These are phyloP conservation scores for Gallinago jamesoni DNA, from an alignment of 2,113 vertebrate species.

Conservation along the genomic window DNA sequence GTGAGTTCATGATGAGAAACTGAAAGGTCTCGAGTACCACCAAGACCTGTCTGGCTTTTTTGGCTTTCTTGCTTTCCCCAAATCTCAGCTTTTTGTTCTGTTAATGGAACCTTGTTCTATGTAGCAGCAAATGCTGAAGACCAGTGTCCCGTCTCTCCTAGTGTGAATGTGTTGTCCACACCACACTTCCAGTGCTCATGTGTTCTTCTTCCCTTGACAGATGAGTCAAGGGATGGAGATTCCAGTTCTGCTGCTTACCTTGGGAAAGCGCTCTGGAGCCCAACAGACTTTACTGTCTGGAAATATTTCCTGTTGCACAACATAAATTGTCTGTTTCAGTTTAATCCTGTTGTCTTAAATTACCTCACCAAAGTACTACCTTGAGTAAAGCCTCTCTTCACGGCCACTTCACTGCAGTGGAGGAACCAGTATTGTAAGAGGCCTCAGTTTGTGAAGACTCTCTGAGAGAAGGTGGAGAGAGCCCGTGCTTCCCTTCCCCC, in stretches of 20 bases:
- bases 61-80: not conserved
- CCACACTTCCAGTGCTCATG: not conserved
- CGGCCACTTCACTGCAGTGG: not conserved
- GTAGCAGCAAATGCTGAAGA: not conserved
- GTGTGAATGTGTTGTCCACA: rapidly evolving
- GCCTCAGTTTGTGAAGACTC: not conserved
- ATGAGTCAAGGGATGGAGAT: constrained; percentile 15
- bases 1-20: not conserved
- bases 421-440: not conserved
- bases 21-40: not conserved
- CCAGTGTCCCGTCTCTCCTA: not conserved
- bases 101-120: not conserved
- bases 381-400: not conserved
- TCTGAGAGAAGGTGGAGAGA: not conserved
- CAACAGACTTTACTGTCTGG: constrained; percentile 41
- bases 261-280: constrained; percentile 28
- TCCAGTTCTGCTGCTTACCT: constrained; percentile 55
- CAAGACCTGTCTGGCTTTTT: not conserved
- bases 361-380: constrained; percentile 27
- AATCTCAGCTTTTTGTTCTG: not conserved
- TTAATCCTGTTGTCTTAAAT: constrained; percentile 56
- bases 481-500: not conserved
- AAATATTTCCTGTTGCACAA: constrained; percentile 67
- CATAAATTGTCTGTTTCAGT: constrained; percentile 56
- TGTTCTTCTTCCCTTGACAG: not conserved